Conservation (phyloP, 2,113 vertebrate species). For the Lamprologus ornatipinnis region DNA sequence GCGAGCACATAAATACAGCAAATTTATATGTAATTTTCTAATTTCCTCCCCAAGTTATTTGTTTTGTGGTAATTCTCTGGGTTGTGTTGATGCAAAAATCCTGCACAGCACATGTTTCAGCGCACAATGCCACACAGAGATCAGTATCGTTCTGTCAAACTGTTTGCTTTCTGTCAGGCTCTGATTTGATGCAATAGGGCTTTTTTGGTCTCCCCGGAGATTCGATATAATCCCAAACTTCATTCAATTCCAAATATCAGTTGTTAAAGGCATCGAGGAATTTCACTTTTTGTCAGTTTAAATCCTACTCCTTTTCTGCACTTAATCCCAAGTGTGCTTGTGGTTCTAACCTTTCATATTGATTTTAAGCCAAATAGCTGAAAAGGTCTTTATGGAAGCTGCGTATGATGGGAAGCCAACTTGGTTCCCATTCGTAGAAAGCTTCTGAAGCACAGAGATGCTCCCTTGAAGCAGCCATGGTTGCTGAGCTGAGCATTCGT, state of each 20-base stretch:
- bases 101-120: neutral
- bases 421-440: constrained; percentile 44
- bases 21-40: neutral
- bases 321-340: constrained; percentile 26
- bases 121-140: neutral
- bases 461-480: constrained; percentile 40
- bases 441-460: constrained; percentile 49
- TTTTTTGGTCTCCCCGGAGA: neutral
- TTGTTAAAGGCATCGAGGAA: neutral
- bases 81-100: neutral
- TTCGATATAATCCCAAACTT: neutral
- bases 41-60: neutral
- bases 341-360: constrained; percentile 21
- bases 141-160: neutral
- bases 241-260: neutral
- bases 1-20: neutral
- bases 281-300: constrained; percentile 20
- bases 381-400: constrained; percentile 36
- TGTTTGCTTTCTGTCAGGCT: neutral
- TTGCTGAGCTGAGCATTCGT: constrained; percentile 33
- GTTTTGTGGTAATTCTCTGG: neutral
- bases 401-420: constrained; percentile 44
- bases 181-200: neutral
- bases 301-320: neutral
- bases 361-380: constrained; percentile 33